Percentiles rank a stretch among this genome's conserved stretches.
These are phyloP conservation scores for Moxostoma hubbsi DNA, from an alignment of 2,797 vertebrate genomes.

Conservation along the genomic window DNA sequence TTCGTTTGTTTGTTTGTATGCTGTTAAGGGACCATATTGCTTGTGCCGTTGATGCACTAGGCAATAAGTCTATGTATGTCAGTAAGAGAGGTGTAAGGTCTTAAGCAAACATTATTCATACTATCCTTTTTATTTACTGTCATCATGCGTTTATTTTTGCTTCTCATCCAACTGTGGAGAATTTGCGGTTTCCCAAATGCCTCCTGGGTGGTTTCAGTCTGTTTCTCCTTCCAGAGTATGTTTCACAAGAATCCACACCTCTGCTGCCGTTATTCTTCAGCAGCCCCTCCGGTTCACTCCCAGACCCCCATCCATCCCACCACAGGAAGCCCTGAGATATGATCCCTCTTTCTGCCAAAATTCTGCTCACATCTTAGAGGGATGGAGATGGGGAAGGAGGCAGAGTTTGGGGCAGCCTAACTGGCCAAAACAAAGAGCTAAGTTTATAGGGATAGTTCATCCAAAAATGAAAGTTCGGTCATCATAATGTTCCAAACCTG, in stretches of 20 bases:
- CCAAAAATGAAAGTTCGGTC: no score
- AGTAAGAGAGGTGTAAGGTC: conserved; percentile 59
- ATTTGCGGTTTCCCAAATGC: conserved; percentile 30
- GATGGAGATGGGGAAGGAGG: background rate
- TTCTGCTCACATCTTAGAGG: conserved; percentile 11
- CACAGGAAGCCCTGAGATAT: conserved; percentile 26
- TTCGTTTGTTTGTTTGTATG: conserved; percentile 9
- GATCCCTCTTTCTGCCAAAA: background rate
- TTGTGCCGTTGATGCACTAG: conserved; percentile 50
- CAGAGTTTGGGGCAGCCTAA: conserved; percentile 35
- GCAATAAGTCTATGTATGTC: conserved; percentile 52
- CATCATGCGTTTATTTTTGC: conserved; percentile 24
- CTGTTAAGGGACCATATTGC: conserved; percentile 32
- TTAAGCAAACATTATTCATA: conserved; percentile 61
- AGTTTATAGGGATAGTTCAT: no score
- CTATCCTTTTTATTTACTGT: conserved; percentile 25
- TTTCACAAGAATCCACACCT: conserved; percentile 33
- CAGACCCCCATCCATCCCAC: conserved; percentile 2
- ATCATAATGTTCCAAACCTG: no score
- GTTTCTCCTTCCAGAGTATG: conserved; percentile 22
- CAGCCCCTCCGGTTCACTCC: conserved; percentile 2
- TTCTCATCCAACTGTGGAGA: conserved; percentile 29
- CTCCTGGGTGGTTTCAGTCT: conserved; percentile 9
- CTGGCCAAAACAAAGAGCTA: conserved; percentile 58
- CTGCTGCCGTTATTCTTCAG: conserved; percentile 13